Evolutionary conservation across 2,113 vertebrate species (phyloP).

Genomic region (Mus pahari): DNA sequence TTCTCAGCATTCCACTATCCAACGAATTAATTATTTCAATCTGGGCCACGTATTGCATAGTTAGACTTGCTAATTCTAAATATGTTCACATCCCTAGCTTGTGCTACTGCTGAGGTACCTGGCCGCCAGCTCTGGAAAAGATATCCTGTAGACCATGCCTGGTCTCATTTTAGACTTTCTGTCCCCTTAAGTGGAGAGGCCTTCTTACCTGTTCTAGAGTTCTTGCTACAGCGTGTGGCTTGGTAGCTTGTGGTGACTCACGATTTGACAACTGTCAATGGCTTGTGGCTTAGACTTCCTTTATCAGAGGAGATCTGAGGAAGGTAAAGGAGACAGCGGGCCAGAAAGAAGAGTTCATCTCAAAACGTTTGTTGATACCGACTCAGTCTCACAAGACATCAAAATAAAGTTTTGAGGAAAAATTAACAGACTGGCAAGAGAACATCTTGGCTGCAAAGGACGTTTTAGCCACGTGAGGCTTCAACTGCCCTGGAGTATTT

Average conservation of each 20-base stretch:
- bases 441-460: background rate
- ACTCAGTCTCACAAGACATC: background rate
- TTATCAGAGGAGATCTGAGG: background rate
- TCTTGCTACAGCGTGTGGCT: background rate
- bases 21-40: background rate
- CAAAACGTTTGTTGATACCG: background rate
- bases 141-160: background rate
- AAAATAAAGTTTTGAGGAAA: background rate
- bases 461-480: background rate
- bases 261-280: background rate
- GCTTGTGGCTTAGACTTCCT: background rate
- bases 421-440: background rate
- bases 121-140: background rate
- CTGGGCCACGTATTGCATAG: background rate
- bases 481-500: background rate
- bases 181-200: rapidly evolving
- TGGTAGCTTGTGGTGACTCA: background rate
- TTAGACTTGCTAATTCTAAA: background rate
- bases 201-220: background rate
- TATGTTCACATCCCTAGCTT: background rate
- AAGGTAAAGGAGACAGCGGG: background rate
- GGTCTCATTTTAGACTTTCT: background rate
- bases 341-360: background rate
- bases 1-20: background rate
- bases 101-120: background rate